Base-by-base conservation (phyloP, 2,888 invertebrate species). In the Xylota sylvarum region DNA sequence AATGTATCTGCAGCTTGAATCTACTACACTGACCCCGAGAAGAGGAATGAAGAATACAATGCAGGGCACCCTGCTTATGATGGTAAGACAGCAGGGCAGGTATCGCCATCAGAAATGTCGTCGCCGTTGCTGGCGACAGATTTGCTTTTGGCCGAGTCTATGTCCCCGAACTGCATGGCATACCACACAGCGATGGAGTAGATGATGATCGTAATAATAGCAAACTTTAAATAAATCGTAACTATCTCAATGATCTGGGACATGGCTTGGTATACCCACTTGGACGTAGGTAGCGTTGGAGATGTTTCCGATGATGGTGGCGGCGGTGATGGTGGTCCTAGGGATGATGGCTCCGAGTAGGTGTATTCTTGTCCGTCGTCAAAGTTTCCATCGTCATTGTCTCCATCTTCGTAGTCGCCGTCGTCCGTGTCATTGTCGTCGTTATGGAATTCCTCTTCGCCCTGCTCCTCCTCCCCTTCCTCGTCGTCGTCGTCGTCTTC, bases 121-220 rank as follows among this genome's bases (percentile, higher is more conserved):
- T 5, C 9, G 50, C 58, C 70, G 40, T 30, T 46, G 12, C 14
- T 58, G 46, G 35, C 40, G 60, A 62, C 43, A 50, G 40, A 32
- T 56, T 78, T 30, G 52, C 77, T 30, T 62, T 85, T 9, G 83
- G 64, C 50, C 88, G 86, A 52, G 74, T 90, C 90, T 76, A 91
- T 58, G 30, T 90, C 90, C 17, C 73, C 89, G 83, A 89, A 91
- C 32, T 89, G 88, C 27, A 90, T 37, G 50, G 92, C 89, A 67
- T 92, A 92, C 92, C 91, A 92, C 73, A 91, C 90, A 82, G 91
- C 90, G 9, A 89, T 62, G 14, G 90, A 89, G 88, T 91, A 92
- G 37, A 92, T 69, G 40, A 90, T 77, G 27, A 91, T 77, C 6
- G 92, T 90, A 52, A 92, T 88, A 58, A 91, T 65, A 10, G 89